Conservation (phyloP, 2,888 invertebrate species). For the Melanchra persicariae region DNA sequence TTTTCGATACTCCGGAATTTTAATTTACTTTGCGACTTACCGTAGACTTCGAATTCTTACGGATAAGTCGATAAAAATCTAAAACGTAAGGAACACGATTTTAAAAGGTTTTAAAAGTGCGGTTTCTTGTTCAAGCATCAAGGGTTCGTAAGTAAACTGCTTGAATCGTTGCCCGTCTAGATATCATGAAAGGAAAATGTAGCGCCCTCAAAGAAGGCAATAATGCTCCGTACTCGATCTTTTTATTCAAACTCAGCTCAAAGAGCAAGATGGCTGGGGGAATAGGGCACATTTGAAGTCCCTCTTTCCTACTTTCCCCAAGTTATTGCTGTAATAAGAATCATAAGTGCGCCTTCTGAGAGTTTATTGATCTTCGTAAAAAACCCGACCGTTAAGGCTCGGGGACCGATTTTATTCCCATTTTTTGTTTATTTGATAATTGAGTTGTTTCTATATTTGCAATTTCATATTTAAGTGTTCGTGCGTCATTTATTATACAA, state of each 20-base stretch:
- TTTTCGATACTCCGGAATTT: not conserved
- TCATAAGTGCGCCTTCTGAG: slow-evolving; percentile 24
- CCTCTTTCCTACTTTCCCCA: slow-evolving; percentile 1
- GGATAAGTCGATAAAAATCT: not conserved
- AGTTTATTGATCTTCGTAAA: slow-evolving; percentile 54
- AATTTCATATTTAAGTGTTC: not conserved
- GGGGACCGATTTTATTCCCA: not conserved
- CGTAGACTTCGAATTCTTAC: not conserved
- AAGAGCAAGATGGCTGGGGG: not conserved
- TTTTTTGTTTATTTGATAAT: slow-evolving; percentile 11
- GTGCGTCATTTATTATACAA: too few relatives aligned
- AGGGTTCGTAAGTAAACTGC: slow-evolving; percentile 16
- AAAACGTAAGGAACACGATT: slow-evolving; percentile 1
- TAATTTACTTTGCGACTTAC: not conserved
- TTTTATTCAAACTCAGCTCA: slow-evolving; percentile 24
- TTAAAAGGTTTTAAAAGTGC: slow-evolving; percentile 15
- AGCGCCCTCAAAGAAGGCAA: slow-evolving; percentile 29
- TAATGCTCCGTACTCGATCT: slow-evolving; percentile 32
- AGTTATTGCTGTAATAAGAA: slow-evolving; percentile 37
- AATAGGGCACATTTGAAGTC: slow-evolving; percentile 22
- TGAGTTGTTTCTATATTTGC: not conserved
- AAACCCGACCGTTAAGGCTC: slow-evolving; percentile 31
- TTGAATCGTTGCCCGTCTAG: slow-evolving; percentile 27
- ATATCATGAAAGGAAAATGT: slow-evolving; percentile 35
- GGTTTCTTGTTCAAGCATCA: slow-evolving; percentile 10